Conservation (phyloP, 2,888 invertebrate genomes). For the Coelopa pilipes region DNA sequence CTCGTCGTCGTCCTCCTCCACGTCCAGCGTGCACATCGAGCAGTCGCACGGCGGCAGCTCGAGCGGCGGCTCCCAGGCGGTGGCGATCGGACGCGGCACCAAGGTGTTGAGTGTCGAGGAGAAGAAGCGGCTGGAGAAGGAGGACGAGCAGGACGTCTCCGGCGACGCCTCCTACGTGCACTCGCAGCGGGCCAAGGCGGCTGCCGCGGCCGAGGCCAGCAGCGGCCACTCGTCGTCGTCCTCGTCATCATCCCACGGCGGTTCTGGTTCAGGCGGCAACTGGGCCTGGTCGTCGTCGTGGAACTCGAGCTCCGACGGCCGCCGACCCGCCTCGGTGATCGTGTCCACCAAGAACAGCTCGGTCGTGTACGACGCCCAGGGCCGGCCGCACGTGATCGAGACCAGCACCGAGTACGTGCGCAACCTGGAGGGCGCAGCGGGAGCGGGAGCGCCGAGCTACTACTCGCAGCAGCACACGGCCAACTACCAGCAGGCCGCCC, state of each 20-base stretch:
- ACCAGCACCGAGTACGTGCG: conserved; percentile 68
- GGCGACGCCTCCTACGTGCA: conserved; percentile 68
- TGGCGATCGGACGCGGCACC: conserved; percentile 49
- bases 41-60: conserved; percentile 29
- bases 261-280: conserved; percentile 39
- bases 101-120: conserved; percentile 62
- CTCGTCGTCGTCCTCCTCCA: conserved; percentile 1
- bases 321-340: conserved; percentile 53
- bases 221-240: conserved; percentile 19
- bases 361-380: conserved; percentile 67
- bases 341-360: conserved; percentile 58
- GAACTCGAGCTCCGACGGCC: conserved; percentile 46
- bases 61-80: conserved; percentile 44
- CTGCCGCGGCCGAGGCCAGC: conserved; percentile 51
- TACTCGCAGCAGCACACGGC: conserved; percentile 43
- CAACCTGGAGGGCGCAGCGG: not conserved
- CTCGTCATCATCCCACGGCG: not conserved
- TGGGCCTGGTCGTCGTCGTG: conserved; percentile 46
- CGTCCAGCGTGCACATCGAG: conserved; percentile 43
- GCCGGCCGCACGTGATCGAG: conserved; percentile 68
- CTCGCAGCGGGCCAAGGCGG: conserved; percentile 62
- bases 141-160: conserved; percentile 63
- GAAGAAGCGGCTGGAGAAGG: conserved; percentile 60
- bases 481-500: conserved; percentile 43
- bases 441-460: conserved; percentile 38